phyloP scores from a whole-genome alignment of 2,888 invertebrate species.

The Mycalesis mineus region DNA sequence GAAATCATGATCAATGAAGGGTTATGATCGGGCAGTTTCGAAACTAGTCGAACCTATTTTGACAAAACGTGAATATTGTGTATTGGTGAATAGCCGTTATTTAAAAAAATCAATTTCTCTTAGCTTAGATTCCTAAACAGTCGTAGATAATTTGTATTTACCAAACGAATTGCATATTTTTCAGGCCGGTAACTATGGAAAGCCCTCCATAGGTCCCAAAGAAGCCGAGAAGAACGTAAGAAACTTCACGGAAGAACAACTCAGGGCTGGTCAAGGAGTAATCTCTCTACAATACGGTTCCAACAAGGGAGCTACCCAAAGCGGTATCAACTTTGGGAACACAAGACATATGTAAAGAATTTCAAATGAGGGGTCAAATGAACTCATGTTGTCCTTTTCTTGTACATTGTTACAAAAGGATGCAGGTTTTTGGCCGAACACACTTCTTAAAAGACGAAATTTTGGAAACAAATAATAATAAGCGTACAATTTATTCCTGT shows the following conservation, averaged over 20 bases:
- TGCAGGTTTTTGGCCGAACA: background rate
- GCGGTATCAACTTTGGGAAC: slow-evolving; percentile 97
- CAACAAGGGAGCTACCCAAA: slow-evolving; percentile 98
- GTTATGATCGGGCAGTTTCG: too few relatives aligned
- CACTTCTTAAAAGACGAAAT: slow-evolving; percentile 3
- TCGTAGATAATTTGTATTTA: background rate
- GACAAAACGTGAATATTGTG: too few relatives aligned
- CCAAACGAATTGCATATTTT: slow-evolving; percentile 32
- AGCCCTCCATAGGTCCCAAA: slow-evolving; percentile 95
- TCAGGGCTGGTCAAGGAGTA: slow-evolving; percentile 94
- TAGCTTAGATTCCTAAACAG: too few relatives aligned
- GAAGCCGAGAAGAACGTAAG: slow-evolving; percentile 97
- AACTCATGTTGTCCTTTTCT: slow-evolving; percentile 17
- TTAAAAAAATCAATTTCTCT: too few relatives aligned
- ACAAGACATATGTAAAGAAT: slow-evolving; percentile 93
- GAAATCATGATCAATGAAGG: too few relatives aligned
- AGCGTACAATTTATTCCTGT: slow-evolving; percentile 19
- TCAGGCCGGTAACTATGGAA: slow-evolving; percentile 88
- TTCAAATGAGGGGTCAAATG: background rate
- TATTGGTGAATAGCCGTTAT: too few relatives aligned
- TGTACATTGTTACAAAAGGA: slow-evolving; percentile 17
- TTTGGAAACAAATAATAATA: background rate
- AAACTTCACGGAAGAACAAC: slow-evolving; percentile 95
- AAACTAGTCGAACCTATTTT: too few relatives aligned
- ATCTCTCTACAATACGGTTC: slow-evolving; percentile 97